Conservation (phyloP, 2,113 vertebrate genomes). For the Fulmarus glacialis region DNA sequence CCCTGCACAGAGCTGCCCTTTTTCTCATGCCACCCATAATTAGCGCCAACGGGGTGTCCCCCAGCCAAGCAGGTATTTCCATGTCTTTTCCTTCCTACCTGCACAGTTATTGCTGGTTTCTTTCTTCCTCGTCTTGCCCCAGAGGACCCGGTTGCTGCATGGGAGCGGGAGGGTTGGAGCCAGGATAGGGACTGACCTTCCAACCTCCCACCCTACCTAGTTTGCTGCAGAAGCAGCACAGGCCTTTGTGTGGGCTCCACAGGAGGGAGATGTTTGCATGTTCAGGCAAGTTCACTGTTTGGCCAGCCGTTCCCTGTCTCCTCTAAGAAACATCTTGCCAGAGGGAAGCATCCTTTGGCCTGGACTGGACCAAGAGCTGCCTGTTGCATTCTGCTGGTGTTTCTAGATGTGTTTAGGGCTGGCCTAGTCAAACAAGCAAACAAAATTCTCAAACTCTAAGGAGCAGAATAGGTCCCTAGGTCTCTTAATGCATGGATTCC, state of each 20-base stretch:
- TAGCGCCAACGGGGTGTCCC: background rate
- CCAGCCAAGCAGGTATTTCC: background rate
- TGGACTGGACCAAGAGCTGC: background rate
- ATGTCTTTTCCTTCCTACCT: background rate
- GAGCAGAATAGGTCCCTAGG: background rate
- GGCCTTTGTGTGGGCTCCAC: background rate
- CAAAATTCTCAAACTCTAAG: background rate
- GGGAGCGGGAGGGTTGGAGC: background rate
- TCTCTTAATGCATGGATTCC: background rate
- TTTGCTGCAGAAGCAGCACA: background rate
- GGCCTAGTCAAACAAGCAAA: background rate
- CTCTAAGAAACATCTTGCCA: background rate
- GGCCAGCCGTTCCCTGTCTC: background rate
- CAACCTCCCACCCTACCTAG: background rate
- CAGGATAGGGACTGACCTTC: background rate
- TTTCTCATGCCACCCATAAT: background rate
- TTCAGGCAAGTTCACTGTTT: background rate
- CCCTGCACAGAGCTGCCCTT: background rate
- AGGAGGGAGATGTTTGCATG: background rate
- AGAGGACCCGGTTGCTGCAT: fast-evolving
- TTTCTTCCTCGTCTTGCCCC: background rate
- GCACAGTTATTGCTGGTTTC: background rate
- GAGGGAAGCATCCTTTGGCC: background rate
- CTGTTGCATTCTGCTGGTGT: background rate
- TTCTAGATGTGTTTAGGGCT: background rate